phyloP scores from a whole-genome alignment of 2,888 invertebrate species.

The Pristionchus arcanus region DNA sequence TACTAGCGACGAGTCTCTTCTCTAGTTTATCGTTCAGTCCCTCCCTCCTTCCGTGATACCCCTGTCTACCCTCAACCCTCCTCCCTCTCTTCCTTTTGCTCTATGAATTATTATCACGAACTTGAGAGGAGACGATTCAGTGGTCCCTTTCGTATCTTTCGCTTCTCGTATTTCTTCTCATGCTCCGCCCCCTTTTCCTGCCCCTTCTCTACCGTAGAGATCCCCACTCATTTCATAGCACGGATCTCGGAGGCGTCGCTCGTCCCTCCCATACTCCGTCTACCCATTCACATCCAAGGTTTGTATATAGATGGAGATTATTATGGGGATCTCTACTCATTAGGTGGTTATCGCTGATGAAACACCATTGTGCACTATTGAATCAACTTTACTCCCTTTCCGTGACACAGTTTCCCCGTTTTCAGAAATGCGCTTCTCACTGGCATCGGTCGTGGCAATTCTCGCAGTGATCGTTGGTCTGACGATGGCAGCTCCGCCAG shows the following conservation, averaged over 20 bases:
- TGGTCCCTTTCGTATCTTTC: conserved; percentile 6
- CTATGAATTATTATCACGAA: conserved; percentile 49
- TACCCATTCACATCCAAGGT: conserved; percentile 1
- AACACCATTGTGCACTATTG: no score
- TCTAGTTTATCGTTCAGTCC: neutral
- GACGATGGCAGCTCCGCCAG: neutral
- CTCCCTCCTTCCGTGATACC: conserved; percentile 1
- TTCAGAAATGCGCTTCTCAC: conserved; percentile 38
- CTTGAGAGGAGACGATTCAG: neutral
- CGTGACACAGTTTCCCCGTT: neutral
- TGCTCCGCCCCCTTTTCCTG: conserved; percentile 30
- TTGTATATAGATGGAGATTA: neutral
- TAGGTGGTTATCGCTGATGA: neutral
- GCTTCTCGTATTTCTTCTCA: neutral
- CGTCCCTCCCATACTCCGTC: conserved; percentile 34
- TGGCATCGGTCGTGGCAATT: neutral
- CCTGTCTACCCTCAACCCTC: neutral
- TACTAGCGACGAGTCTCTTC: conserved; percentile 1
- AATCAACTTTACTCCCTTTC: neutral
- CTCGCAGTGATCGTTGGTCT: conserved; percentile 21
- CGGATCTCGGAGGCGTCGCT: conserved; percentile 32
- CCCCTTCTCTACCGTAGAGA: conserved; percentile 27
- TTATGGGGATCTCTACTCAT: no score
- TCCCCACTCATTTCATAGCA: conserved; percentile 43
- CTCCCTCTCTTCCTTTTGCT: conserved; percentile 1